Conservation (phyloP, 2,797 vertebrate genomes). For the Craterocephalus amniculus region DNA sequence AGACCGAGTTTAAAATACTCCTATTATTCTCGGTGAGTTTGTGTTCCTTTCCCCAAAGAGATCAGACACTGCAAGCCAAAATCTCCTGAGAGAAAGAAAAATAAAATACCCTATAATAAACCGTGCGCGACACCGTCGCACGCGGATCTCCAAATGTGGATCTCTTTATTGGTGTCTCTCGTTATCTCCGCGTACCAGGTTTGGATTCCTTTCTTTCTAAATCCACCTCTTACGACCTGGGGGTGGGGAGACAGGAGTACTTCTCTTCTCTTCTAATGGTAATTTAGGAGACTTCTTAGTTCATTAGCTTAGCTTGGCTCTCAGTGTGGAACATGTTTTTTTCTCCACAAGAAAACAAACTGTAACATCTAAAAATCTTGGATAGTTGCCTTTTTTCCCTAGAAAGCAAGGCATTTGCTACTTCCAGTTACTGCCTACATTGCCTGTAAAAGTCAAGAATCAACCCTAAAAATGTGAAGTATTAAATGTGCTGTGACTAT, state of each 20-base stretch:
- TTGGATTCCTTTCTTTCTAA: constrained; percentile 73
- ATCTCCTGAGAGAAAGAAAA: constrained; percentile 47
- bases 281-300: neutral
- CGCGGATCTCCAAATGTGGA: constrained; percentile 58
- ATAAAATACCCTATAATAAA: constrained; percentile 61
- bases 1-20: constrained; percentile 43
- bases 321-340: neutral
- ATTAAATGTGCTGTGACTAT: constrained; percentile 1
- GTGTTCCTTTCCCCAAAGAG: constrained; percentile 51
- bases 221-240: constrained; percentile 74
- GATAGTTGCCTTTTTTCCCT: neutral
- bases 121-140: constrained; percentile 64
- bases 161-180: constrained; percentile 49
- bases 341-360: neutral
- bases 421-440: neutral
- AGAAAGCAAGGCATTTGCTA: neutral
- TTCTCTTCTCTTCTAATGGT: constrained; percentile 6
- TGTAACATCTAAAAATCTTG: neutral
- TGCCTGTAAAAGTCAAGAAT: neutral
- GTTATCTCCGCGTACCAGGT: constrained; percentile 78
- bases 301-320: constrained; percentile 7
- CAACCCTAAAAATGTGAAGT: neutral
- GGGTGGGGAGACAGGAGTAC: constrained; percentile 81
- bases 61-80: constrained; percentile 52
- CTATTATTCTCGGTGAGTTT: constrained; percentile 54